Evolutionary conservation across 2,888 invertebrate genomes (phyloP).

Genomic region (Choreutis nemorana): DNA sequence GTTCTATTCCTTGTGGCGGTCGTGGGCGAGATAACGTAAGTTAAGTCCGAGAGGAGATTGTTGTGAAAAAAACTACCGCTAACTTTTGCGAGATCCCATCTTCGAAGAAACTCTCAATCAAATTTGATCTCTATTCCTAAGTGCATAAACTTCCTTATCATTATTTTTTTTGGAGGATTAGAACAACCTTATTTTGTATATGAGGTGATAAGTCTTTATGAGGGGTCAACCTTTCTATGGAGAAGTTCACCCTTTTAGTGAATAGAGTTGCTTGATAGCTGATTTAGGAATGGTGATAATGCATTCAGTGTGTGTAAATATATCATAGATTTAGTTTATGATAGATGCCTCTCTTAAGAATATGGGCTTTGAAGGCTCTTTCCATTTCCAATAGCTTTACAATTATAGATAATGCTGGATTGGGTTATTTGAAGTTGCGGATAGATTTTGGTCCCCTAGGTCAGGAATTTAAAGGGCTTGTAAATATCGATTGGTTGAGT

Average conservation of each 20-base stretch:
- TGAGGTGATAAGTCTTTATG: conserved; percentile 68
- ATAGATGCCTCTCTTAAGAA: conserved; percentile 49
- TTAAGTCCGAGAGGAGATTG: conserved; percentile 66
- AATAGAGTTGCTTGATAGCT: conserved; percentile 67
- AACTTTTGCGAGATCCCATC: conserved; percentile 59
- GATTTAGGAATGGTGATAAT: conserved; percentile 65
- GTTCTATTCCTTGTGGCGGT: conserved; percentile 62
- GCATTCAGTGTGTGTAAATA: conserved; percentile 61
- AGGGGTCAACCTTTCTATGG: conserved; percentile 67
- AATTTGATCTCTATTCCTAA: conserved; percentile 37
- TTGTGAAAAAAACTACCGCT: conserved; percentile 64
- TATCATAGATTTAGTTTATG: conserved; percentile 61
- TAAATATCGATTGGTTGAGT: conserved; percentile 16
- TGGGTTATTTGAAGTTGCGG: conserved; percentile 8
- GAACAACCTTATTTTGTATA: conserved; percentile 65
- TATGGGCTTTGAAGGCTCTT: too few relatives aligned
- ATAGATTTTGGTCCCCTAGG: conserved; percentile 16
- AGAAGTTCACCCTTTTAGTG: conserved; percentile 64
- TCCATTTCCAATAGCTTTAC: too few relatives aligned
- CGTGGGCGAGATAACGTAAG: conserved; percentile 64
- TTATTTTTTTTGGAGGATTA: conserved; percentile 36
- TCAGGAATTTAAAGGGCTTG: conserved; percentile 29
- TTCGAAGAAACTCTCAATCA: conserved; percentile 19
- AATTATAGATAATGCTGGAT: too few relatives aligned
- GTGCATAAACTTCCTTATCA: conserved; percentile 28